Base-by-base conservation (phyloP, 2,888 invertebrate genomes). In the Orthonevra nobilis region DNA sequence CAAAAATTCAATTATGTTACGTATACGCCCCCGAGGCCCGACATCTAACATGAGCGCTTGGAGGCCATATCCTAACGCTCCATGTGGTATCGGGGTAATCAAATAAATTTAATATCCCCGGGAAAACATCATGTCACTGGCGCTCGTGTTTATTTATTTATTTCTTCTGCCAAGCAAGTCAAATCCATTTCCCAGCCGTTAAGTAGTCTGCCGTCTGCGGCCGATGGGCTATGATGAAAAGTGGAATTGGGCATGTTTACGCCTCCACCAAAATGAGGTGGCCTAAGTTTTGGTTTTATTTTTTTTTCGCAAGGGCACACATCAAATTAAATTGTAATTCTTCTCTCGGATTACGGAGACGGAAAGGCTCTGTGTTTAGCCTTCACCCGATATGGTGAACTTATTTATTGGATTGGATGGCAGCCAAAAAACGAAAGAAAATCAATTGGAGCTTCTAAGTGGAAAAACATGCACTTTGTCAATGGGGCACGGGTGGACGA, bases 401-500 rank as follows among this genome's bases (percentile, higher is more conserved):
- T 61, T 50, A 68, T n/a, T n/a, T n/a, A n/a, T 61, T 68, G 28
- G 56, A 44, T 79, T 79, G 79, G 79, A 79, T 44, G 56, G 19
- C 73, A 68, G 79, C 79, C 79, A 79, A 79, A 73, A n/a, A 79
- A 73, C 66, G 56, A 79, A 46, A 34, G 61, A 66, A 73, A 79
- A 79, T 73, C 73, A 79, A 75, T 79, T 73, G 66, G 61, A 61
- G 60, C 3, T 54, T 68, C 42, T 63, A 56, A 68, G 79, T 79
- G 68, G 73, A 61, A 73, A 56, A 79, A 61, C 73, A 79, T 77
- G 77, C 52, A 77, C 54, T 70, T 56, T 46, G 26, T 60, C 58
- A 32, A 70, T 50, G 36, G 56, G 19, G 15, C 23, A n/a, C 26
- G 44, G 12, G 44, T 17, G 7, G 26, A 38, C 52, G 56, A 40